These are phyloP conservation scores for Acrobasis repandana DNA, from an alignment of 2,888 invertebrate species.

Conservation along the genomic window DNA sequence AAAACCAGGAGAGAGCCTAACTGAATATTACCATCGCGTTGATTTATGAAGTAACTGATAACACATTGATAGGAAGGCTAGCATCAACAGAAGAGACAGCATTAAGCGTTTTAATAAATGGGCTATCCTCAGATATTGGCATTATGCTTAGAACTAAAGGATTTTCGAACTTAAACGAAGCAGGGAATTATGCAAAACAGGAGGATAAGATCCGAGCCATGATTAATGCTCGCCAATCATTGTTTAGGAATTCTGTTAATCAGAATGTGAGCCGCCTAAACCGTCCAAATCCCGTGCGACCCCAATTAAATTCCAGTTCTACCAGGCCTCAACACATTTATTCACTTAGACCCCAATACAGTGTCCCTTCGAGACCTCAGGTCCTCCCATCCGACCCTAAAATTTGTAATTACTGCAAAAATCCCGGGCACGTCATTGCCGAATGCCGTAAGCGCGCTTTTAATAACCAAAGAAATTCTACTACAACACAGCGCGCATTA, in stretches of 20 bases:
- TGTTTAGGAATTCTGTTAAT: background rate
- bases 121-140: background rate
- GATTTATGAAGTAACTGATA: background rate
- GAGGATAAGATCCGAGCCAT: background rate
- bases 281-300: background rate
- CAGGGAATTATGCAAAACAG: background rate
- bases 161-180: background rate
- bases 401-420: too few species aligned
- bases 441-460: too few species aligned
- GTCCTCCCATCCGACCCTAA: too few species aligned
- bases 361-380: too few species aligned
- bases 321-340: background rate
- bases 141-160: background rate
- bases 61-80: background rate
- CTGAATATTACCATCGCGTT: slow-evolving; percentile 35
- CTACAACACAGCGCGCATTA: background rate
- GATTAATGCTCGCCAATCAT: background rate
- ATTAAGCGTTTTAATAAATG: background rate
- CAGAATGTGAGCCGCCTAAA: background rate
- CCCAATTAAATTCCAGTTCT: background rate
- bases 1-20: slow-evolving; percentile 32
- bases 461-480: background rate
- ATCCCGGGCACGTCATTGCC: too few species aligned
- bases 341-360: background rate
- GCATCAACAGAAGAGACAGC: background rate